phyloP scores from a whole-genome alignment of 2,113 vertebrate species.

The Seriola aureovittata region DNA sequence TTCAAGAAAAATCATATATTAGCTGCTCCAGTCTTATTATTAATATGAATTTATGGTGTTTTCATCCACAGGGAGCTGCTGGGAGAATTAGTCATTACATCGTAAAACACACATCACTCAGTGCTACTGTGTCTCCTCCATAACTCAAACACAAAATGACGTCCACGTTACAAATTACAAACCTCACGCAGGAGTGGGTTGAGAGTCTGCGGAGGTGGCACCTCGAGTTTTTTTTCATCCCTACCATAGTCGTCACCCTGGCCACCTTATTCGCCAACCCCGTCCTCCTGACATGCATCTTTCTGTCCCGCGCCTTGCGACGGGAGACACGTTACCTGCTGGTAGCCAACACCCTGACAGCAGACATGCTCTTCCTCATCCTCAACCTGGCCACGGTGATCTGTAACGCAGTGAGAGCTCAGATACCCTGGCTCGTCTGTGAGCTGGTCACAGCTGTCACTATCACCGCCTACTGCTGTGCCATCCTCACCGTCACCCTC shows the following conservation, averaged over 20 bases:
- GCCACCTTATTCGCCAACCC: slow-evolving; percentile 79
- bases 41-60: slow-evolving; percentile 12
- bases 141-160: slow-evolving; percentile 36
- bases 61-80: slow-evolving; percentile 42
- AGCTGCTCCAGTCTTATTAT: background rate
- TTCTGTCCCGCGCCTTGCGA: slow-evolving; percentile 74
- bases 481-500: slow-evolving; percentile 84
- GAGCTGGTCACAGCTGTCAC: slow-evolving; percentile 75
- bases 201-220: slow-evolving; percentile 45
- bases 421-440: slow-evolving; percentile 71
- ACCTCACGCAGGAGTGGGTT: slow-evolving; percentile 71
- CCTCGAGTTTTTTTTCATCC: slow-evolving; percentile 81
- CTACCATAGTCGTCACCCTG: slow-evolving; percentile 72
- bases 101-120: slow-evolving; percentile 1
- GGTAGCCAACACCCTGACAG: slow-evolving; percentile 84
- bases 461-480: slow-evolving; percentile 78
- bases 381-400: slow-evolving; percentile 78
- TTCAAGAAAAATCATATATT: background rate
- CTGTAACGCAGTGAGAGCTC: slow-evolving; percentile 57
- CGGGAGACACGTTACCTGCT: slow-evolving; percentile 86
- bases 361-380: slow-evolving; percentile 83
- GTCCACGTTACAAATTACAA: slow-evolving; percentile 3
- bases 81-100: slow-evolving; percentile 1
- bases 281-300: slow-evolving; percentile 81
- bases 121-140: background rate